Evolutionary conservation across 2,113 vertebrate genomes (phyloP).

Genomic region (Plecotus auritus): DNA sequence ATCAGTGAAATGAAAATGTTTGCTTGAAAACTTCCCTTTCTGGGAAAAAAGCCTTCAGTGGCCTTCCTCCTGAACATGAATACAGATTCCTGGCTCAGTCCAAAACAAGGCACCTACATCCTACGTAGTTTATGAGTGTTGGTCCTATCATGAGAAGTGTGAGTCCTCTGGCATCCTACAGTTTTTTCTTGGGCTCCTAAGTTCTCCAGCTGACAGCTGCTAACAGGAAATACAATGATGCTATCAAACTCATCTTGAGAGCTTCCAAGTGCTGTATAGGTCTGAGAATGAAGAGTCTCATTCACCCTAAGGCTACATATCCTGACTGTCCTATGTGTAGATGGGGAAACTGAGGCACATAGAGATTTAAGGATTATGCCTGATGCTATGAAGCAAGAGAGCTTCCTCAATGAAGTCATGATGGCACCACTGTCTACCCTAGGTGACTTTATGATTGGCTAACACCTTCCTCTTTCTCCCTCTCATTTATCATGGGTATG

Average conservation of each 20-base stretch:
- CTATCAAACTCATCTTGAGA: not conserved
- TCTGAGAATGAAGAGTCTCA: not conserved
- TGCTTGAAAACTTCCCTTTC: not conserved
- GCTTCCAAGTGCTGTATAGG: not conserved
- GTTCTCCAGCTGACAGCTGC: not conserved
- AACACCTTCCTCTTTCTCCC: not conserved
- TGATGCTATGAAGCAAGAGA: not conserved
- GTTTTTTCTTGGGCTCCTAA: not conserved
- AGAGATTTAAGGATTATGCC: too few species aligned
- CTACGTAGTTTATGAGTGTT: not conserved
- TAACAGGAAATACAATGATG: not conserved
- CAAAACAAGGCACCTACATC: not conserved
- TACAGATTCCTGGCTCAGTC: not conserved
- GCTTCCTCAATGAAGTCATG: not conserved
- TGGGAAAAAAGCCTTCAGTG: not conserved
- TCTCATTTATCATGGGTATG: not conserved
- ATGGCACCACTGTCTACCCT: not conserved
- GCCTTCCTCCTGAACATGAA: not conserved
- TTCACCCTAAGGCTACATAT: not conserved
- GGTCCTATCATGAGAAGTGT: not conserved
- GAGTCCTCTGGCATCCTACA: not conserved
- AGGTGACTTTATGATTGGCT: not conserved
- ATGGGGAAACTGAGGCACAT: not conserved
- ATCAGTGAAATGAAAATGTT: not conserved
- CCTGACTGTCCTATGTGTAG: not conserved